Evolutionary conservation across 1,140 invertebrate genomes (phyloP).

Genomic region (Homalodisca vitripennis): DNA sequence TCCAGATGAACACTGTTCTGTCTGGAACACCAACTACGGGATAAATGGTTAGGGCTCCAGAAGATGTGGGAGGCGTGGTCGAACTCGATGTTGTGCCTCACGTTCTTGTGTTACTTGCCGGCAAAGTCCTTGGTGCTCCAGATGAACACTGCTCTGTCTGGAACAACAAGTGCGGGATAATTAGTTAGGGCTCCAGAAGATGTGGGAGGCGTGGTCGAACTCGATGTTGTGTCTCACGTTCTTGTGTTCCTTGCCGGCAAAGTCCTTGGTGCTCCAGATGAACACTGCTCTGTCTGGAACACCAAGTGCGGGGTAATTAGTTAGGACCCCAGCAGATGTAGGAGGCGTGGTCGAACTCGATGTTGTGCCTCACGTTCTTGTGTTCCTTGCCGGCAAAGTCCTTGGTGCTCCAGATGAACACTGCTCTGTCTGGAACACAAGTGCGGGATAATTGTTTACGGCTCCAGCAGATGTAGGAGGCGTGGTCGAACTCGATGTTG

Average conservation of each 20-base stretch:
- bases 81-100: slow-evolving; percentile 79
- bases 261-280: slow-evolving; percentile 77
- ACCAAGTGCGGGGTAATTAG: too few relatives aligned
- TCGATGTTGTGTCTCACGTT: slow-evolving; percentile 78
- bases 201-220: slow-evolving; percentile 73
- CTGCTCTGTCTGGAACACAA: slow-evolving; percentile 22
- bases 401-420: slow-evolving; percentile 70
- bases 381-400: slow-evolving; percentile 69
- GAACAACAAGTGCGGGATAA: too few relatives aligned
- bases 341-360: slow-evolving; percentile 79
- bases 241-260: slow-evolving; percentile 68
- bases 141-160: slow-evolving; percentile 46
- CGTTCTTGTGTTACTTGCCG: slow-evolving; percentile 67
- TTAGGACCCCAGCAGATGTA: slow-evolving; percentile 84
- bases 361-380: slow-evolving; percentile 73
- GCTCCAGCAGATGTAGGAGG: slow-evolving; percentile 73
- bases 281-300: slow-evolving; percentile 27
- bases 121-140: slow-evolving; percentile 77
- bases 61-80: slow-evolving; percentile 75
- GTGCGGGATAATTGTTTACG: too few relatives aligned
- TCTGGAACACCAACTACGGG: slow-evolving; percentile 19
- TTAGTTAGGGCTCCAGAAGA: slow-evolving; percentile 86
- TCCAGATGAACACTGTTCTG: slow-evolving; percentile 60
- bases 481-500: slow-evolving; percentile 82
- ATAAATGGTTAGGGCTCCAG: slow-evolving; percentile 88